Percentiles rank a stretch among this genome's conserved stretches.
phyloP scores from a whole-genome alignment of 30 jellyfish, hydroid and myxozoan species.

The Aurelia sp. region DNA sequence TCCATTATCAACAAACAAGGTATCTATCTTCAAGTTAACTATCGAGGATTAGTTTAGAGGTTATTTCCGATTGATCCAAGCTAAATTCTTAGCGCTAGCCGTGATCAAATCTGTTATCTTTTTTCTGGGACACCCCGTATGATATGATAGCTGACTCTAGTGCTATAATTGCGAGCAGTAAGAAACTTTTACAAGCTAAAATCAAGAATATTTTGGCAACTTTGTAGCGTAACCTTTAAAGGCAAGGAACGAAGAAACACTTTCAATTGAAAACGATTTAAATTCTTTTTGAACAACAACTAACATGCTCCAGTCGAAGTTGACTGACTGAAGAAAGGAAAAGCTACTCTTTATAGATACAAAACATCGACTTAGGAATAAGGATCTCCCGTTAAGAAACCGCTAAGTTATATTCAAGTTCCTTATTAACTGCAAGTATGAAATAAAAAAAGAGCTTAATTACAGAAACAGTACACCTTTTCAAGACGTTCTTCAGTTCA shows the following conservation, averaged over 20 bases:
- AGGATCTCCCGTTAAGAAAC: constrained; percentile 53
- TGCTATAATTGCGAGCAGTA: too few species aligned
- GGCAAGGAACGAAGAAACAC: neutral
- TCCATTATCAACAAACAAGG: too few species aligned
- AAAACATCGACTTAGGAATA: constrained; percentile 30
- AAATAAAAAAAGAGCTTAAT: constrained; percentile 38
- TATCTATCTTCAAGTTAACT: too few species aligned
- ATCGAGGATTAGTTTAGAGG: too few species aligned
- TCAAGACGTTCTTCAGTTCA: constrained; percentile 23
- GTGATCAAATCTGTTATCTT: too few species aligned
- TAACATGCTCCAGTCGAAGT: constrained; percentile 40
- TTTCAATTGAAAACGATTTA: constrained; percentile 3
- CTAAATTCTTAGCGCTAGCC: too few species aligned
- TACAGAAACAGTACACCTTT: constrained; percentile 62
- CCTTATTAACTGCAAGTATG: constrained; percentile 47
- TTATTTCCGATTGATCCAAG: too few species aligned
- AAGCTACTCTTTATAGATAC: constrained; percentile 34
- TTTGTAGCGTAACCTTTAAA: neutral
- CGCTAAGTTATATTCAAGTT: constrained; percentile 26
- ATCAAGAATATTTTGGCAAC: too few species aligned
- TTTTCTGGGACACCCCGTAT: too few species aligned
- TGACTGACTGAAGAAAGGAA: constrained; percentile 31
- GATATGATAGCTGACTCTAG: too few species aligned
- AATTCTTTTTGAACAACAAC: constrained; percentile 41
- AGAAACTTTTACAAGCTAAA: too few species aligned